Base-by-base conservation (phyloP, 1,140 invertebrate species). In the Cherax quadricarinatus region DNA sequence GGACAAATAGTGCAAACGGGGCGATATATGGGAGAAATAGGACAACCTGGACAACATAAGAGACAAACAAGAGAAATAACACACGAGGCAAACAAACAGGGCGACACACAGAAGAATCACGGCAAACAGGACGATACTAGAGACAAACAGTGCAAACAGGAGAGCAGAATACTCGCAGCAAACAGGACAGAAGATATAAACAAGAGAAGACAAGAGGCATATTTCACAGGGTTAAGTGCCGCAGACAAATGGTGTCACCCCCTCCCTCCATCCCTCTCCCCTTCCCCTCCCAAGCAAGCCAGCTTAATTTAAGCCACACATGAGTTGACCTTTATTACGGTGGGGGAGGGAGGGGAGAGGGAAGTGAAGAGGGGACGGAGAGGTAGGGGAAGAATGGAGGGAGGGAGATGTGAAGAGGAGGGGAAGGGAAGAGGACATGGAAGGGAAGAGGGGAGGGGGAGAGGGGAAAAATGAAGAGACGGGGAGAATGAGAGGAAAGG, bases 251-350 rank as follows among this genome's bases (percentile, higher is more conserved):
- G 70, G 70, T 30, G 21, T 24, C 24, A 6, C 12, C 70, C n/a
- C 21, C n/a, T 75, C 70, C n/a, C 70, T 21, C 6, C 66, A 1
- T 18, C 66, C 21, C 30, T 41, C 2, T 2, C 30, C 30, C 30
- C 30, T 41, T 41, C 30, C 30, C 30, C 30, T 41, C 30, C 30
- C 30, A 1, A 41, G 30, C 30, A 41, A 41, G 66, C 14, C 66
- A 12, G 70, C 24, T 75, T 75, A 75, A 75, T 75, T 75, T 75
- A 30, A 21, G 70, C 21, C 70, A 75, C 70, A 75, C 70, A 75
- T 75, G 24, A 75, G 70, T 21, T 75, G 70, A 75, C 70, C 70
- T 75, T 75, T 30, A 75, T 75, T 75, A 75, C 6, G 70, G 70
- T 9, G 3, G 24, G 70, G 1, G 70, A n/a, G 5, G 30, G 70